A percentile compares a stretch with the other conserved stretches of the same genome.
These are phyloP conservation scores for Stenichneumon culpator DNA, from an alignment of 2,888 invertebrate species.

Conservation along the genomic window DNA sequence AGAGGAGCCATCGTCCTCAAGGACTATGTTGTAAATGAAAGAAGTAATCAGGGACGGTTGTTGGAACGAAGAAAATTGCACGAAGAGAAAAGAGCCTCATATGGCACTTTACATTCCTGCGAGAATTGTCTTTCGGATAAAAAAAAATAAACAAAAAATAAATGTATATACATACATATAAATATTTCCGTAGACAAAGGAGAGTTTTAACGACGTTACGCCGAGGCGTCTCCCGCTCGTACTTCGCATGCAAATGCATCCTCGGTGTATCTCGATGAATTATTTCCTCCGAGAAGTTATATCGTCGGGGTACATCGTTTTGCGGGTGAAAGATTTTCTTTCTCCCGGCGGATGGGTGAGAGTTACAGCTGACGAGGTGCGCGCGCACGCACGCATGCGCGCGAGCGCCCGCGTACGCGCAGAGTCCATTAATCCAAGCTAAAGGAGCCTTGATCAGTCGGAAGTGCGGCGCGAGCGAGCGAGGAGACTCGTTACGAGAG, in stretches of 20 bases:
- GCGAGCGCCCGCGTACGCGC: neutral
- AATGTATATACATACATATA: neutral
- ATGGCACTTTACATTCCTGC: constrained; percentile 18
- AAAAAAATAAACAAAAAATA: neutral
- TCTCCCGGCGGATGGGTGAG: neutral
- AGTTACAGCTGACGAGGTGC: neutral
- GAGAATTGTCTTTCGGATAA: constrained; percentile 40
- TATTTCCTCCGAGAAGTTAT: constrained; percentile 36
- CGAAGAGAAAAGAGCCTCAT: constrained; percentile 1
- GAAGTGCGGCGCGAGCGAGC: constrained; percentile 17
- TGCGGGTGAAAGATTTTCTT: constrained; percentile 1
- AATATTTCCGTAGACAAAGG: constrained; percentile 42
- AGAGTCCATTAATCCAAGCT: constrained; percentile 35
- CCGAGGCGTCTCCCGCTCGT: constrained; percentile 3
- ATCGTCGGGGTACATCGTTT: neutral
- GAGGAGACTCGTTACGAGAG: constrained; percentile 50
- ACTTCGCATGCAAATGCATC: constrained; percentile 40
- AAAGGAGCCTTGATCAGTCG: constrained; percentile 17
- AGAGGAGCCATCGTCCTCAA: constrained; percentile 34
- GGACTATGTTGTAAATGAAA: constrained; percentile 30
- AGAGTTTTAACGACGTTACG: constrained; percentile 23
- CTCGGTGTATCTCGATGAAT: constrained; percentile 29
- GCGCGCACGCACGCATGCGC: neutral
- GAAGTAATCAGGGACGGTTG: constrained; percentile 10
- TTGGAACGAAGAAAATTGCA: constrained; percentile 3